Percentiles rank a stretch among this genome's conserved stretches.
phyloP scores from a whole-genome alignment of 2,888 invertebrate genomes.

The Eulithis testata region DNA sequence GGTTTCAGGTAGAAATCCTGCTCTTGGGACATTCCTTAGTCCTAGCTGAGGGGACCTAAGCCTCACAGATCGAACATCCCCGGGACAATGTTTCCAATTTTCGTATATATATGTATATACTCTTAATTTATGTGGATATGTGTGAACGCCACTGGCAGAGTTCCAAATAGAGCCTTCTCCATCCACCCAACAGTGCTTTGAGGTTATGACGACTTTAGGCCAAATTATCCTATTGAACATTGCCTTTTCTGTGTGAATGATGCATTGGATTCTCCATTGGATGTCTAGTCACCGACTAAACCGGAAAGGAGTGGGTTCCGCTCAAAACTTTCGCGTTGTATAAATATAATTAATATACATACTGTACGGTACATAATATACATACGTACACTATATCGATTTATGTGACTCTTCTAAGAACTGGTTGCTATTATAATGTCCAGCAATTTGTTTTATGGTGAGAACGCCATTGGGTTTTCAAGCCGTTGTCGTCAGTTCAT shows the following conservation, averaged over 20 bases:
- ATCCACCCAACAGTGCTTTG: slow-evolving; percentile 52
- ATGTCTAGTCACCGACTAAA: neutral
- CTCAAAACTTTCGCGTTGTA: slow-evolving; percentile 2
- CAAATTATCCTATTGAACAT: slow-evolving; percentile 64
- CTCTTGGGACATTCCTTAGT: neutral
- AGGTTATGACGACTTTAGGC: slow-evolving; percentile 55
- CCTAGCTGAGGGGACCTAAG: neutral
- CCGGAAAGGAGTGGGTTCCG: neutral
- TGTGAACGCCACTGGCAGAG: slow-evolving; percentile 68
- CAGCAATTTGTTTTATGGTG: slow-evolving; percentile 3
- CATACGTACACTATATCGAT: slow-evolving; percentile 17
- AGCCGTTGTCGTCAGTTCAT: neutral
- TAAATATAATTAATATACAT: neutral
- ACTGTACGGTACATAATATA: neutral
- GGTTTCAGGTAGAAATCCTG: neutral
- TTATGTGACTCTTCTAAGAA: slow-evolving; percentile 10
- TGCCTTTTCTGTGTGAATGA: neutral
- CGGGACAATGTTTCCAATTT: slow-evolving; percentile 26
- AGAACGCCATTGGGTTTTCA: neutral
- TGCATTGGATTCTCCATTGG: neutral
- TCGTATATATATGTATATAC: slow-evolving; percentile 20
- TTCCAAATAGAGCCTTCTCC: slow-evolving; percentile 66
- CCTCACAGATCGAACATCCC: slow-evolving; percentile 8
- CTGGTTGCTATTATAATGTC: slow-evolving; percentile 5
- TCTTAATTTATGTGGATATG: slow-evolving; percentile 55